phyloP scores from a whole-genome alignment of 1,140 invertebrate species.

The Bradysia coprophila region DNA sequence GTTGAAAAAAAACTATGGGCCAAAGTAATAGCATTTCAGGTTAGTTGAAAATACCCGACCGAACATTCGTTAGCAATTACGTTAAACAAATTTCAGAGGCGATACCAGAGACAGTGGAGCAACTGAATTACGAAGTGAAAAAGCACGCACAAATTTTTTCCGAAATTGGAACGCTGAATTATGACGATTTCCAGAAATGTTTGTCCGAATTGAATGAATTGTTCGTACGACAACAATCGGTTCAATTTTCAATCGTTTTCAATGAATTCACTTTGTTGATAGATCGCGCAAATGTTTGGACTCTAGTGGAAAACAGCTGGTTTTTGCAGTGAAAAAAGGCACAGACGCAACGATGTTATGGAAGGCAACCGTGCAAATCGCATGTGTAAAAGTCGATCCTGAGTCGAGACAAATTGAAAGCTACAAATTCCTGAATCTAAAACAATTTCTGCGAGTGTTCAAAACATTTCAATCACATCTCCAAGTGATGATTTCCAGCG shows the following conservation, averaged over 20 bases:
- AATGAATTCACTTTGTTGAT: conserved; percentile 4
- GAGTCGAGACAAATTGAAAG: conserved; percentile 28
- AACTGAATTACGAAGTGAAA: conserved; percentile 11
- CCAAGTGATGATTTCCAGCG: conserved; percentile 10
- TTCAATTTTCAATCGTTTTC: conserved; percentile 1
- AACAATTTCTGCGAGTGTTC: conserved; percentile 36
- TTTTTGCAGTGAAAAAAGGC: conserved; percentile 42
- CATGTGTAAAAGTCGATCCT: conserved; percentile 39
- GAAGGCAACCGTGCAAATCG: conserved; percentile 46
- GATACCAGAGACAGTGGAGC: conserved; percentile 11
- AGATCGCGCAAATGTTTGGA: conserved; percentile 38
- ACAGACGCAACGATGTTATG: conserved; percentile 42
- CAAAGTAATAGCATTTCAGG: no score
- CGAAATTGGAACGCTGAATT: conserved; percentile 26
- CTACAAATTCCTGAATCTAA: conserved; percentile 34
- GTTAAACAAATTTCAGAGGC: background rate
- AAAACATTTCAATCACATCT: conserved; percentile 23
- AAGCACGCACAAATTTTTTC: conserved; percentile 19
- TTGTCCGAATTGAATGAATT: conserved; percentile 28
- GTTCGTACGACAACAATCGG: conserved; percentile 24
- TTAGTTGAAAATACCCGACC: no score
- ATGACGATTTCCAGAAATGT: conserved; percentile 29
- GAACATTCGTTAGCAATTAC: background rate
- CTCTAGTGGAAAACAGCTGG: conserved; percentile 35
- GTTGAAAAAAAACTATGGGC: no score